These are phyloP conservation scores for Acrocephalus scirpaceus DNA, from an alignment of 2,797 vertebrate species.

Conservation along the genomic window DNA sequence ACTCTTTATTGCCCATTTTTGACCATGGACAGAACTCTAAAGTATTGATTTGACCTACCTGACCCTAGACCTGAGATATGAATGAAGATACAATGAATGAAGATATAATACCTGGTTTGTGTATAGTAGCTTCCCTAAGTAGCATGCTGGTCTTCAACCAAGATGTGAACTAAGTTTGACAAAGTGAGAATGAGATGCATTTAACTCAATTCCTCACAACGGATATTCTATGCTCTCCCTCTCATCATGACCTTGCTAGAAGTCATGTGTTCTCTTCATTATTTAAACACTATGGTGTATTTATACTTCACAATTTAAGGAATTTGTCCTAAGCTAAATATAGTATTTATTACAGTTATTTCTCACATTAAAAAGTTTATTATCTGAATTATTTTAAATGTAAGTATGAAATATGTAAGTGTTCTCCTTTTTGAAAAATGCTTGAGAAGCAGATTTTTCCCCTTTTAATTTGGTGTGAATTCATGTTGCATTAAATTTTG, in stretches of 20 bases:
- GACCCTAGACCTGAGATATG: neutral
- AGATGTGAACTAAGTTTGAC: constrained; percentile 31
- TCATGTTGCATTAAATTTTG: neutral
- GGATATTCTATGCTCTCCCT: neutral
- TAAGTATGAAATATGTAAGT: neutral
- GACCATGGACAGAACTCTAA: neutral
- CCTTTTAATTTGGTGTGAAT: neutral
- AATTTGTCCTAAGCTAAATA: neutral
- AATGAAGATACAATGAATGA: too few relatives aligned
- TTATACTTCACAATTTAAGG: neutral
- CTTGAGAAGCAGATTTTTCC: neutral
- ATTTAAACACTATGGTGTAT: neutral
- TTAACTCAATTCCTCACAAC: neutral
- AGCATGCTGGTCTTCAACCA: constrained; percentile 17
- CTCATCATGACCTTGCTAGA: constrained; percentile 18
- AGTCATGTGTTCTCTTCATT: neutral
- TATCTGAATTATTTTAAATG: neutral
- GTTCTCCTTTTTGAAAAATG: neutral
- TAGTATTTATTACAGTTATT: neutral
- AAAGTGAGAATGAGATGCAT: constrained; percentile 23
- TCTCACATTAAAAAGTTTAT: neutral
- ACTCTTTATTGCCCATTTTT: constrained; percentile 15
- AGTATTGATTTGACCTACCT: constrained; percentile 45
- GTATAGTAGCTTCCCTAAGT: neutral
- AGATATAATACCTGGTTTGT: neutral